phyloP scores from a whole-genome alignment of 1,140 invertebrate species.

The Pogonus chalceus region DNA sequence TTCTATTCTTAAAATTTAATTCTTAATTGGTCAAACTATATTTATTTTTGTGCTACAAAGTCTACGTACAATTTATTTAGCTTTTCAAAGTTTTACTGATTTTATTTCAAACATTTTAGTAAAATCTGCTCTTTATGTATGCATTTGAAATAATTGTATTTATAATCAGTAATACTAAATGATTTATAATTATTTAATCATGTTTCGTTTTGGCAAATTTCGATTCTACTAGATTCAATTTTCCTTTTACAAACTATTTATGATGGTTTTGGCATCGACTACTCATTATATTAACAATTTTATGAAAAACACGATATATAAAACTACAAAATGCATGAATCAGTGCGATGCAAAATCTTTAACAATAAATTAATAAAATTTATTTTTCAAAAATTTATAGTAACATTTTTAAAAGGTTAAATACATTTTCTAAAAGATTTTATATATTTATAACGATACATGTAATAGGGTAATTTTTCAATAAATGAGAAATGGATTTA shows the following conservation, averaged over 20 bases:
- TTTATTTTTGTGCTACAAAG: no score
- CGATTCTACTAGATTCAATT: no score
- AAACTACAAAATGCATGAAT: constrained; percentile 5
- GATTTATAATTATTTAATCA: no score
- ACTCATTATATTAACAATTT: constrained; percentile 1
- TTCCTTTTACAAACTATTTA: neutral
- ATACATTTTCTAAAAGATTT: neutral
- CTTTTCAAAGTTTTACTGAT: no score
- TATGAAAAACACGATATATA: neutral
- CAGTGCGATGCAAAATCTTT: neutral
- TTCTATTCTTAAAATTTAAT: no score
- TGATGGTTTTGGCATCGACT: neutral
- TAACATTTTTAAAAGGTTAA: neutral
- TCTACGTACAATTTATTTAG: no score
- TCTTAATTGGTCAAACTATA: no score
- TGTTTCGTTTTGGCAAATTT: no score
- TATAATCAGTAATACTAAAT: neutral
- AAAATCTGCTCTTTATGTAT: neutral
- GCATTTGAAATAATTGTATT: neutral
- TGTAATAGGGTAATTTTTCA: neutral
- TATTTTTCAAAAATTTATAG: neutral
- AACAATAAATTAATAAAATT: no score
- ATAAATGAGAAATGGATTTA: neutral
- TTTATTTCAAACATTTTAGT: neutral
- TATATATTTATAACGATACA: neutral